These are phyloP conservation scores for Arrhopalites spinosus DNA, from an alignment of 2,888 invertebrate genomes.

Conservation along the genomic window DNA sequence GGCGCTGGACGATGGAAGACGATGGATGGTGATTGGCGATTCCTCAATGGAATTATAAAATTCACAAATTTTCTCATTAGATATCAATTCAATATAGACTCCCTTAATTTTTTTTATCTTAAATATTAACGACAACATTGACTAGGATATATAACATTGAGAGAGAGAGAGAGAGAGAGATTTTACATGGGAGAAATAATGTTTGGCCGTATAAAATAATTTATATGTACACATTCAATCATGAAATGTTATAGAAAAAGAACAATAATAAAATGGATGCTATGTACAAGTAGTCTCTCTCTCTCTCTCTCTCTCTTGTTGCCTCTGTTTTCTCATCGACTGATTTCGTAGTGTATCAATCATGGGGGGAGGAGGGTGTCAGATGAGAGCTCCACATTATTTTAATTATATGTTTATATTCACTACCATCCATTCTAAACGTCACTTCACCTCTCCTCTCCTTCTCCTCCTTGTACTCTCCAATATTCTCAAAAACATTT, in stretches of 20 bases:
- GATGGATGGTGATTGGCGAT: slow-evolving; percentile 31
- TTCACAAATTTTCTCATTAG: slow-evolving; percentile 25
- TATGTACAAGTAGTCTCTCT: background rate
- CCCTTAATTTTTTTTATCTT: too few relatives aligned
- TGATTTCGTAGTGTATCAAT: slow-evolving; percentile 40
- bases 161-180: background rate
- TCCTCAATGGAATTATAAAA: slow-evolving; percentile 21
- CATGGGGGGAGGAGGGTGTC: slow-evolving; percentile 40
- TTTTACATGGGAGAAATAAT: too few relatives aligned
- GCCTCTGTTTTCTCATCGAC: too few relatives aligned
- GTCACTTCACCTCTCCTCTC: slow-evolving; percentile 33
- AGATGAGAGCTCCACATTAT: slow-evolving; percentile 47
- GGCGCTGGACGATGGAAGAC: background rate
- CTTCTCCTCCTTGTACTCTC: slow-evolving; percentile 2
- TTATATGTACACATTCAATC: slow-evolving; percentile 5
- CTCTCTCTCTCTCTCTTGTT: background rate
- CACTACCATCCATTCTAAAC: slow-evolving; percentile 39
- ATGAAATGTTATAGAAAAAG: too few relatives aligned
- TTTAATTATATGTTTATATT: slow-evolving; percentile 42
- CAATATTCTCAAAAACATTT: slow-evolving; percentile 32
- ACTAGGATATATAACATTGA: background rate
- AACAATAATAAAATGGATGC: too few relatives aligned
- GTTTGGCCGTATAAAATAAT: too few relatives aligned
- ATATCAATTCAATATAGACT: slow-evolving; percentile 26
- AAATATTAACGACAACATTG: slow-evolving; percentile 30